These are phyloP conservation scores for Sparidentex hasta DNA, from an alignment of 2,797 vertebrate species.

Conservation along the genomic window DNA sequence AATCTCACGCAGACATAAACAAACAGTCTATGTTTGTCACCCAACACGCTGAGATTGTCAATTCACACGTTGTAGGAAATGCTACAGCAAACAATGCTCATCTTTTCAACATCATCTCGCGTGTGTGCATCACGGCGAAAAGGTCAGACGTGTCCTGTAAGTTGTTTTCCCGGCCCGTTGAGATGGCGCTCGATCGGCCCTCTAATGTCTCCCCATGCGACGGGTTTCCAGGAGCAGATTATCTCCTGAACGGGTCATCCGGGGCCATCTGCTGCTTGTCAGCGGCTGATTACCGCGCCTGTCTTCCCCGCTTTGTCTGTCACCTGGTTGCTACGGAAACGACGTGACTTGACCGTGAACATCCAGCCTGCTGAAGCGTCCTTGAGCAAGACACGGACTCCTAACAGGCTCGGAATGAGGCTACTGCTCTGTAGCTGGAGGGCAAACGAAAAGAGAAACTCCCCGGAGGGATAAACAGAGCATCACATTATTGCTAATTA, in stretches of 20 bases:
- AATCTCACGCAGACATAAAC: no score
- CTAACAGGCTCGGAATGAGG: slow-evolving; percentile 43
- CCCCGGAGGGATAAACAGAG: slow-evolving; percentile 64
- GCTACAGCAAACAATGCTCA: neutral
- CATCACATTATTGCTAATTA: slow-evolving; percentile 72
- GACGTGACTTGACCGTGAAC: slow-evolving; percentile 20
- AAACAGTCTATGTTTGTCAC: no score
- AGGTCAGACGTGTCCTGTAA: slow-evolving; percentile 45
- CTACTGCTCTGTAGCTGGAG: slow-evolving; percentile 50
- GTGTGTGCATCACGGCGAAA: slow-evolving; percentile 16
- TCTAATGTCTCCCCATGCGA: neutral
- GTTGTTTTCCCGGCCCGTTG: slow-evolving; percentile 37
- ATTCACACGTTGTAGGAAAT: neutral
- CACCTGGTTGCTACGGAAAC: slow-evolving; percentile 55
- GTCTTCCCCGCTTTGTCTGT: slow-evolving; percentile 23
- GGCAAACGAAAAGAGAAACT: slow-evolving; percentile 50
- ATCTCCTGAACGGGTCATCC: slow-evolving; percentile 30
- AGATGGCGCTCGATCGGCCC: slow-evolving; percentile 21
- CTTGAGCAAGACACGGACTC: slow-evolving; percentile 48
- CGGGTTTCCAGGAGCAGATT: slow-evolving; percentile 18
- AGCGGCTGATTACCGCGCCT: slow-evolving; percentile 35
- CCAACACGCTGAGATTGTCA: no score
- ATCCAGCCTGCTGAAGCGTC: slow-evolving; percentile 34
- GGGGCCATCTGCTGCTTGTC: slow-evolving; percentile 53
- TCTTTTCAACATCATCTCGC: slow-evolving; percentile 12